Evolutionary conservation across 1,140 invertebrate genomes (phyloP), one percentile per base, ranked within the genome.

Genomic region (Caenorhabditis remanei): DNA sequence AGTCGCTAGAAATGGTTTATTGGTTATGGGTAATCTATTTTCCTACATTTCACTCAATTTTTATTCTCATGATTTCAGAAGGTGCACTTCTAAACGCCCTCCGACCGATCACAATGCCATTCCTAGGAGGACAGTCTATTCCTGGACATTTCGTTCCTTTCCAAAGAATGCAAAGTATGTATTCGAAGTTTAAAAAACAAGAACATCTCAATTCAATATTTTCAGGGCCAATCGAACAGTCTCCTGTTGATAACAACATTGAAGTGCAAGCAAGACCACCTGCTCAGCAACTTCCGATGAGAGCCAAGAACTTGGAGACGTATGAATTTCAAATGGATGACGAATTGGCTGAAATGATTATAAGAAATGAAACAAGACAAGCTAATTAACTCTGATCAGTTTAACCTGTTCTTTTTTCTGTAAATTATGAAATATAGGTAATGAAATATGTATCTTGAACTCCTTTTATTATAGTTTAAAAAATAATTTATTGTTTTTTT

Each of bases 171-270:
- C 43, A 50, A 79, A 79, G 67, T 75, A 46, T 7, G 56, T 8
- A 1, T 19, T 58, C 7, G 19, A 19, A 19, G n/a, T 58, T 58
- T 19, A 5, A 58, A 58, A 58, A 58, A 61, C 16, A 61, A 24
- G 56, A 2, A 32, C 32, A 32, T 32, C 32, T 32, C 32, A 32
- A 2, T 21, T n/a, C 1, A 58, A 61, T 0, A 5, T 61, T 61
- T 61, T 4, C 61, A 75, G 67, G 43, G 46, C 67, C 67, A 75
- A 75, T 75, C 9, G 67, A 75, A 48, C 67, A 75, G n/a, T 75
- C 67, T 19, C 67, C 67, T 19, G 24, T 75, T 46, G 67, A 75
- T 1, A 48, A 75, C 43, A 24, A 32, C 46, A 32, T 75, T n/a
- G 67, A 75, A 75, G 67, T 75, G 9, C 41, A 75, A n/a, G 5